Evolutionary conservation across 64 coral and sea anemone species (phyloP), one percentile per base, ranked within the genome.

Genomic region (Stylophora pistillata): DNA sequence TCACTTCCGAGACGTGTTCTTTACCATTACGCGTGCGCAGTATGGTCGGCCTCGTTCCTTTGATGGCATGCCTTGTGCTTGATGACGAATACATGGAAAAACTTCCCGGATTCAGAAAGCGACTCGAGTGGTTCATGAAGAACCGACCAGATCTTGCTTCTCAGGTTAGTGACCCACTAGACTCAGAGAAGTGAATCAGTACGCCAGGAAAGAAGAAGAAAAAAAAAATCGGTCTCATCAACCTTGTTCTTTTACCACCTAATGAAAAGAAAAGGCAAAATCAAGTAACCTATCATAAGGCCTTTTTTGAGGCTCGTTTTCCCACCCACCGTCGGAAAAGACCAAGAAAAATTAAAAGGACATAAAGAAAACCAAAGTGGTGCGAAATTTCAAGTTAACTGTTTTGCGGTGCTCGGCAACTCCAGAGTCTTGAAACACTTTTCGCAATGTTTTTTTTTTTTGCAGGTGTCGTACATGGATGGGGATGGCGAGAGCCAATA

Each of bases 71-170:
- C 25, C 70, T 86, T 74, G 87, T 93, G 11, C 41, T 97, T 16
- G 91, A 97, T 54, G 85, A 75, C 13, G 77, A 84, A 25, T 90
- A 93, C 53, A 41, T 97, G 17, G 71, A 90, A 28, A 89, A 90
- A 69, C 68, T 97, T 9, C 95, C 91, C 14, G 91, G 85, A 0
- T 97, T 97, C n/a, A 93, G 86, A 53, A 97, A 93, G 16, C 82
- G 91, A 34, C 72, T 97, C 21, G 86, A 93, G 30, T 93, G 95
- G 95, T 97, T 97, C 59, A 69, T 97, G 88, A 69, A 91, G 57
- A 87, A 97, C 73, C 87, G 95, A 17, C 89, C 86, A 85, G 95
- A 87, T 28, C 72, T 87, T 32, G 86, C 89, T 53, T 59, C 77
- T 76, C 89, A 95, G 90, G 94, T 91, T 81, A 13, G 34, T 74